Evolutionary conservation across 2,113 vertebrate species (phyloP).

Genomic region (Amblyornis subalaris): DNA sequence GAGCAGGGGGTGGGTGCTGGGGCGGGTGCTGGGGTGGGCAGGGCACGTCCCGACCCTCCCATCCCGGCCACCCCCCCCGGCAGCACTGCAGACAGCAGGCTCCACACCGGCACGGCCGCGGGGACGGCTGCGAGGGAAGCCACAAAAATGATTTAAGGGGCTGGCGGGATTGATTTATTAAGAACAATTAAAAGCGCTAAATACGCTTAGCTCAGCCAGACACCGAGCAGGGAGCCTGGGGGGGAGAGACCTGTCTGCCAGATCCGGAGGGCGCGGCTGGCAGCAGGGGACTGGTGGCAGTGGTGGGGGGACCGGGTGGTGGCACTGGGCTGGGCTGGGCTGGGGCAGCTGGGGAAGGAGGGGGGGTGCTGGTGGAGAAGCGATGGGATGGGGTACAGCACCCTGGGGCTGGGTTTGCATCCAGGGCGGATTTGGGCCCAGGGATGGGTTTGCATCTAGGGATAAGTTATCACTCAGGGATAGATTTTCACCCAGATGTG

Average conservation of each 20-base stretch:
- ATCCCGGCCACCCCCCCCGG: neutral
- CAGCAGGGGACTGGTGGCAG: neutral
- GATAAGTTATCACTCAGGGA: neutral
- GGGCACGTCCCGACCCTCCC: rapidly evolving
- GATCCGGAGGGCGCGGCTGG: neutral
- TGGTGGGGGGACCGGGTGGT: rapidly evolving
- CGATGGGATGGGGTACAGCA: rapidly evolving
- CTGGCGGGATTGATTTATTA: conserved; percentile 68
- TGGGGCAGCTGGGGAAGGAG: neutral
- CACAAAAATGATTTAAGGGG: conserved; percentile 66
- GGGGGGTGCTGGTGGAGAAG: neutral
- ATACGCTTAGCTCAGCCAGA: conserved; percentile 69
- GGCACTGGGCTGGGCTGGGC: neutral
- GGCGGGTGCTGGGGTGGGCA: neutral
- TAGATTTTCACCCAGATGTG: neutral
- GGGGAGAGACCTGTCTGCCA: conserved; percentile 43
- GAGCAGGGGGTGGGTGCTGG: neutral
- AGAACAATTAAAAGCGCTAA: conserved; percentile 66
- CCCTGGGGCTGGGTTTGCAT: neutral
- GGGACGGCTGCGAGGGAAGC: conserved; percentile 52
- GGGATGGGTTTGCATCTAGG: neutral
- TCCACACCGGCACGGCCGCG: neutral
- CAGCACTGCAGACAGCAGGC: conserved; percentile 25
- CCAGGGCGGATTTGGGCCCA: neutral
- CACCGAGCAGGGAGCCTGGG: neutral